Evolutionary conservation across 64 coral and sea anemone species (phyloP).

Genomic region (Stylophora pistillata): DNA sequence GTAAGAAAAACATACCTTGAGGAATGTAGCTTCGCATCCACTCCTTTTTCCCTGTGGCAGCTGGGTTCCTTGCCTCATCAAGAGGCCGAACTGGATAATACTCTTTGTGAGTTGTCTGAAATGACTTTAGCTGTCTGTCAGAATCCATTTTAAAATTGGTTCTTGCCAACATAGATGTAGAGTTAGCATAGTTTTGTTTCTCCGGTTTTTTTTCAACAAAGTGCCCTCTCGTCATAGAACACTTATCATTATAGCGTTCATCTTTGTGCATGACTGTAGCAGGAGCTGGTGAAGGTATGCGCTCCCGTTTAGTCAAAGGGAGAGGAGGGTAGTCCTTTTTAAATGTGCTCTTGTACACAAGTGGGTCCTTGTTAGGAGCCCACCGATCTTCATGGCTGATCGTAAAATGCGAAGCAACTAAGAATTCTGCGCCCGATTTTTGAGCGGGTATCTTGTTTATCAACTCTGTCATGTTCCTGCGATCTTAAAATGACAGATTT

Average conservation of each 20-base stretch:
- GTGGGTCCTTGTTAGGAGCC: conserved; percentile 76
- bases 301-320: conserved; percentile 80
- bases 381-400: conserved; percentile 87
- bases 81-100: conserved; percentile 85
- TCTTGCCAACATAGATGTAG: conserved; percentile 55
- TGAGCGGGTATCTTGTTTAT: conserved; percentile 54
- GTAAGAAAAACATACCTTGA: conserved; percentile 65
- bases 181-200: conserved; percentile 35
- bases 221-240: conserved; percentile 77
- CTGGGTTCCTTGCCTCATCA: conserved; percentile 60
- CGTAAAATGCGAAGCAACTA: conserved; percentile 82
- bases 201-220: conserved; percentile 72
- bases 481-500: background rate
- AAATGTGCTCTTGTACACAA: conserved; percentile 83
- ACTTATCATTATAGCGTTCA: conserved; percentile 67
- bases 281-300: conserved; percentile 81
- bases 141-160: conserved; percentile 96
- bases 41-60: conserved; percentile 74
- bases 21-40: conserved; percentile 94
- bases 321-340: conserved; percentile 91
- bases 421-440: conserved; percentile 80
- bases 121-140: conserved; percentile 74
- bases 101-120: conserved; percentile 92
- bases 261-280: conserved; percentile 92
- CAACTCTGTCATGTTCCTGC: conserved; percentile 49